phyloP scores from a whole-genome alignment of 2,797 vertebrate species.

The Oreochromis grahami region DNA sequence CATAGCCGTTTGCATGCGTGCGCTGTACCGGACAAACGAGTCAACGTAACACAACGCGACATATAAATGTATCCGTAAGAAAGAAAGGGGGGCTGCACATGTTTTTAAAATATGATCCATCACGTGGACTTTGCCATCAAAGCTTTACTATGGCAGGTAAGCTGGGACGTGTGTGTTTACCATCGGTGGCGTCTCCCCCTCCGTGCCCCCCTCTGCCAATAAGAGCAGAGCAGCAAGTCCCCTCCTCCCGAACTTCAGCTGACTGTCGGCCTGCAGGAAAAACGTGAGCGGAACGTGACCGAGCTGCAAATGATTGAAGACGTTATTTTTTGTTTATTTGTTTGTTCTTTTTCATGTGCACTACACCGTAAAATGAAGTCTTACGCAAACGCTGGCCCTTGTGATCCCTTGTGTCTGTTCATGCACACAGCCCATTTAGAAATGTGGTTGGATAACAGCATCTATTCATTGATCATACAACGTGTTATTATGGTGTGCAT shows the following conservation, averaged over 20 bases:
- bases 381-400: slow-evolving; percentile 41
- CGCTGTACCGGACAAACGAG: neutral
- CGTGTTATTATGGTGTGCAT: neutral
- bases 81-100: neutral
- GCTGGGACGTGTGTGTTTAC: slow-evolving; percentile 25
- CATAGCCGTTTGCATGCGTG: neutral
- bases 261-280: slow-evolving; percentile 40
- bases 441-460: slow-evolving; percentile 1
- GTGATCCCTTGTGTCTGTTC: neutral
- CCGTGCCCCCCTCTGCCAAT: slow-evolving; percentile 15
- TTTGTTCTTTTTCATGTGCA: neutral
- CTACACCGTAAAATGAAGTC: neutral
- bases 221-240: slow-evolving; percentile 17
- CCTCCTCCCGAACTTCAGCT: slow-evolving; percentile 26
- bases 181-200: neutral
- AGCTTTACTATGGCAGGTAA: neutral
- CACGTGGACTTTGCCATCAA: neutral
- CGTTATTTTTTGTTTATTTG: neutral
- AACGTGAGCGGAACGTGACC: slow-evolving; percentile 71
- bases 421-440: slow-evolving; percentile 1
- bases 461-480: neutral
- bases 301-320: slow-evolving; percentile 33
- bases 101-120: neutral
- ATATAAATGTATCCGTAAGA: neutral
- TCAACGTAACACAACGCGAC: neutral